Percentiles rank a stretch among this genome's conserved stretches.
phyloP scores from a whole-genome alignment of 1,140 invertebrate genomes.

The Drosophila pallidifrons region DNA sequence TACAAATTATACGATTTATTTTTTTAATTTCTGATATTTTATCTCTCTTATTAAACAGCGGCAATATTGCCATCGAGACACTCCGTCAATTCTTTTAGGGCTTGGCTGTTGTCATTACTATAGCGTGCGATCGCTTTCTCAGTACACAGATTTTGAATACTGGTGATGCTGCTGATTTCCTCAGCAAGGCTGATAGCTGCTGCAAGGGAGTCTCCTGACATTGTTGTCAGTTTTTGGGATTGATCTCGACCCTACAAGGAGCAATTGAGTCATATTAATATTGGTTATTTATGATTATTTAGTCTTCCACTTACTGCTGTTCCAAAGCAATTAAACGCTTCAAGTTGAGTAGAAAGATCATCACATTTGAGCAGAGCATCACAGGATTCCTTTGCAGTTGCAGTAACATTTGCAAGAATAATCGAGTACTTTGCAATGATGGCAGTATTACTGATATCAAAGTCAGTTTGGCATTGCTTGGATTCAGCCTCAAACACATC shows the following conservation, averaged over 20 bases:
- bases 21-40: too few relatives aligned
- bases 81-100: too few relatives aligned
- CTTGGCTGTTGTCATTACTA: too few relatives aligned
- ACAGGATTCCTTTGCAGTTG: conserved; percentile 11
- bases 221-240: not conserved
- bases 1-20: too few relatives aligned
- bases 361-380: conserved; percentile 20
- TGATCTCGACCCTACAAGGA: not conserved
- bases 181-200: too few relatives aligned
- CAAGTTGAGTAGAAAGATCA: not conserved
- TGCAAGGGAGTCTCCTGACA: too few relatives aligned
- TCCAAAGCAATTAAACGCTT: conserved; percentile 38
- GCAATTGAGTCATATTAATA: not conserved
- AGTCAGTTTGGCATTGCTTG: conserved; percentile 15
- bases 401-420: not conserved
- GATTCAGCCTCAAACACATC: conserved; percentile 28
- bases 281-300: not conserved
- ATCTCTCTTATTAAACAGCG: too few relatives aligned
- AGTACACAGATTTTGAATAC: too few relatives aligned
- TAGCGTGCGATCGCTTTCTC: too few relatives aligned
- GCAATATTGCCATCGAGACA: too few relatives aligned
- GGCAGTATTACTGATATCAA: not conserved
- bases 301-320: conserved; percentile 15
- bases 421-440: conserved; percentile 9
- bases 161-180: too few relatives aligned